Conservation (phyloP, 2,113 vertebrate genomes). For the Upupa epops region DNA sequence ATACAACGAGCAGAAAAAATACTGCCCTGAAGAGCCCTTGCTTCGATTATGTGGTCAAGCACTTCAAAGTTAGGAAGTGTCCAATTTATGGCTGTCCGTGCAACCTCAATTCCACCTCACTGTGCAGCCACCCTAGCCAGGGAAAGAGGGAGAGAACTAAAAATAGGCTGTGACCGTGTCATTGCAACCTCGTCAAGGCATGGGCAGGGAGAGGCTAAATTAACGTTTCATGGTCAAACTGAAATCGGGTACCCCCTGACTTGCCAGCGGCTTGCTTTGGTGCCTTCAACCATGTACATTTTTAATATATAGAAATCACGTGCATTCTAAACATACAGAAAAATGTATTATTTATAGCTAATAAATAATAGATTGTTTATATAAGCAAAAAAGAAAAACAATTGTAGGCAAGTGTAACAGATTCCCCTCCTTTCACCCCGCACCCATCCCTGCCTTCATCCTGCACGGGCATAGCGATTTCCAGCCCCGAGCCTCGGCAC, state of each 20-base stretch:
- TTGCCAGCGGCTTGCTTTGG: neutral
- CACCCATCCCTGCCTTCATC: constrained; percentile 14
- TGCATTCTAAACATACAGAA: constrained; percentile 70
- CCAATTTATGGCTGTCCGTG: constrained; percentile 38
- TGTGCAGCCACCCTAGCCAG: constrained; percentile 3
- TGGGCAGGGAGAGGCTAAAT: neutral
- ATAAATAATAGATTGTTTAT: constrained; percentile 73
- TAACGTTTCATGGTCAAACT: neutral
- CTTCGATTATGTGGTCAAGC: neutral
- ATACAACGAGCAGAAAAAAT: constrained; percentile 25
- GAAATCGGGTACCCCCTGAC: neutral
- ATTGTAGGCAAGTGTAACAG: constrained; percentile 62
- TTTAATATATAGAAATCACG: constrained; percentile 65
- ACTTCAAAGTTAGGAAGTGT: constrained; percentile 54
- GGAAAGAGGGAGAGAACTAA: constrained; percentile 31
- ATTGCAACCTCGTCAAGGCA: constrained; percentile 1
- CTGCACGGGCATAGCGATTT: neutral
- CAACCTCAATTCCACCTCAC: constrained; percentile 40
- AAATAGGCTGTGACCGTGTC: constrained; percentile 48
- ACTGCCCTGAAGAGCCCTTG: constrained; percentile 15
- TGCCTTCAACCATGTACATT: constrained; percentile 61
- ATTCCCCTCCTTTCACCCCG: constrained; percentile 15
- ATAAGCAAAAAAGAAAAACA: constrained; percentile 66
- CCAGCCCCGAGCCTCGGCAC: constrained; percentile 54
- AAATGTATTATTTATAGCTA: constrained; percentile 70